Base-by-base conservation (phyloP, 1,140 invertebrate species). In the Bombus consobrinus region DNA sequence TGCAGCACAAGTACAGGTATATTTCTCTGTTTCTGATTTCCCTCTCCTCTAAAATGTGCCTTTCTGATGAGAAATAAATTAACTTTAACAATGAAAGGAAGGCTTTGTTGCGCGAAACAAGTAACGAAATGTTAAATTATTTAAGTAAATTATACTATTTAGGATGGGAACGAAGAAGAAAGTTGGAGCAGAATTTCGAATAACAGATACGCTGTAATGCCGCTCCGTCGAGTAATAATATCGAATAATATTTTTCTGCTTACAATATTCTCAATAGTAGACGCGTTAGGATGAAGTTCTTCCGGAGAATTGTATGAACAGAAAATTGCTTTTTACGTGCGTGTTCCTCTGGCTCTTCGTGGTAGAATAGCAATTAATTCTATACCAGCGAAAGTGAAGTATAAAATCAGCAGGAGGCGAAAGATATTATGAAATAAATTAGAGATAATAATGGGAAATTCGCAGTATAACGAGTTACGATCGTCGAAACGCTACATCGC, bases 351-450 rank as follows among this genome's bases (percentile, higher is more conserved):
- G 71, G 15, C 1, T 76, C 53, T 57, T 43, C 64, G 73, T 41
- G 81, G 80, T 80, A 75, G 75, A 81, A 80, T 74, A 66, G 64
- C 73, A 72, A 86, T 89, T 78, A 87, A 84, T 89, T 80, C 53
- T 79, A 66, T 72, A 68, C 34, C 81, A 68, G 79, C 37, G 81
- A 85, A 84, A 90, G 87, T 87, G 79, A 87, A 80, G 68, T 66
- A 37, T 72, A n/a, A 84, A 74, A 57, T 72, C 62, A 76, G 39
- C 81, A 90, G 47, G 79, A 57, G 66, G 75, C 79, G 80, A 81
- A 90, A 81, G 77, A 81, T 89, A 87, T 90, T 89, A 59, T 47
- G 88, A 83, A 86, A 90, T 83, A 87, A 90, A 90, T 90, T 87
- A 90, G 82, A 81, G 83, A 80, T 82, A 87, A 85, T 87, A 89